Evolutionary conservation across 2,797 vertebrate species (phyloP).

Genomic region (Protosalanx chinensis): DNA sequence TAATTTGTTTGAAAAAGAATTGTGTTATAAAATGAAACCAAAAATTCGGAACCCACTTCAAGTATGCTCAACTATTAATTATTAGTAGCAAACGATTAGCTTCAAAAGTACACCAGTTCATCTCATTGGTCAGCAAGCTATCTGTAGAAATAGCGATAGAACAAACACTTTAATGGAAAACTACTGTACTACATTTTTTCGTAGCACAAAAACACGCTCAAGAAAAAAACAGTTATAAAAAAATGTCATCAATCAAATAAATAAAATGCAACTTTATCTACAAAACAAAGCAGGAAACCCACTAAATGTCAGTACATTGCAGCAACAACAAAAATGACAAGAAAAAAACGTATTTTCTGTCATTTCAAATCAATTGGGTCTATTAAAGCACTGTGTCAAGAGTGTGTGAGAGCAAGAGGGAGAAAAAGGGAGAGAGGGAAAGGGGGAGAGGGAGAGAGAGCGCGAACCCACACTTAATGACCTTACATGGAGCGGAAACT

Average conservation of each 20-base stretch:
- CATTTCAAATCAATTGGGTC: conserved; percentile 16
- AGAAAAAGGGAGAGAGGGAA: conserved; percentile 15
- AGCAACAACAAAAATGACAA: too few relatives aligned
- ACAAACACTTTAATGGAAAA: too few relatives aligned
- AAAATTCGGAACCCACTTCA: too few relatives aligned
- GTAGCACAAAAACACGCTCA: conserved; percentile 1
- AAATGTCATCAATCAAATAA: conserved; percentile 38
- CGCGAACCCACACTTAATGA: conserved; percentile 53
- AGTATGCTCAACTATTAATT: too few relatives aligned
- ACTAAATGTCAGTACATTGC: conserved; percentile 4
- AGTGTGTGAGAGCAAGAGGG: conserved; percentile 23
- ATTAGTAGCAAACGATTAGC: too few relatives aligned
- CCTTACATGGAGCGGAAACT: conserved; percentile 79
- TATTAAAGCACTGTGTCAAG: conserved; percentile 24
- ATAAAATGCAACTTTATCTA: conserved; percentile 25
- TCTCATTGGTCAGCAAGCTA: too few relatives aligned
- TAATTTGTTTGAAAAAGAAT: too few relatives aligned
- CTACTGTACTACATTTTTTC: not conserved
- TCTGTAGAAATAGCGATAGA: too few relatives aligned
- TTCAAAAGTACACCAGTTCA: too few relatives aligned
- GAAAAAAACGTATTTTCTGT: conserved; percentile 41
- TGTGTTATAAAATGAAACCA: too few relatives aligned
- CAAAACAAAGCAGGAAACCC: not conserved
- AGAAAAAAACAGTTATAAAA: conserved; percentile 27
- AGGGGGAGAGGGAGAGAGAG: conserved; percentile 19